Percentiles rank a stretch among this genome's conserved stretches.
These are phyloP conservation scores for Coenonympha glycerion DNA, from an alignment of 2,888 invertebrate species.

Conservation along the genomic window DNA sequence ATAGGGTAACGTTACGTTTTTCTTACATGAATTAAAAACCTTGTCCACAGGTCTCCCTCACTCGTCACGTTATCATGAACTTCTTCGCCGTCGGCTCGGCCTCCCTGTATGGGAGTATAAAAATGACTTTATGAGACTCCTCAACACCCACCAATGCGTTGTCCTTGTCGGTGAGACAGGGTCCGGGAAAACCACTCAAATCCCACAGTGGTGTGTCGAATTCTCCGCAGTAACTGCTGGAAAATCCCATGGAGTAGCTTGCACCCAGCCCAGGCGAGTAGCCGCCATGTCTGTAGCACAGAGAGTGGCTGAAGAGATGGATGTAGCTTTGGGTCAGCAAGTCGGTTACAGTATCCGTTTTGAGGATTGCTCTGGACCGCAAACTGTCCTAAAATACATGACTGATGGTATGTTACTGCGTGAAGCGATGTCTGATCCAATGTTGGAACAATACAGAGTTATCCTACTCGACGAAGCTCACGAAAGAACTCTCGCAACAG, in stretches of 20 bases:
- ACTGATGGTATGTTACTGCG: conserved; percentile 99
- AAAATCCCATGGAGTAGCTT: conserved; percentile 82
- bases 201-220: conserved; percentile 83
- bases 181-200: conserved; percentile 99
- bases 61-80: conserved; percentile 91
- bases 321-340: conserved; percentile 86
- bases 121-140: conserved; percentile 93
- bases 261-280: conserved; percentile 97
- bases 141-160: conserved; percentile 95
- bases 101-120: conserved; percentile 99
- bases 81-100: conserved; percentile 90
- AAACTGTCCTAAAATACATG: conserved; percentile 97
- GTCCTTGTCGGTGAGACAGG: conserved; percentile 99
- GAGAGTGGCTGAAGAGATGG: conserved; percentile 99
- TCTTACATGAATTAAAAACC: not conserved
- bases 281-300: conserved; percentile 99
- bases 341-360: conserved; percentile 90
- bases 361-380: conserved; percentile 97
- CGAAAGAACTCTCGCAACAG: conserved; percentile 98
- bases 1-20: no score
- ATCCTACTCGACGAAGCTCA: conserved; percentile 98
- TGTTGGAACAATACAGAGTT: conserved; percentile 96
- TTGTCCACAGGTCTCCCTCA: conserved; percentile 80
- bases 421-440: conserved; percentile 99
- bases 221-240: conserved; percentile 57